phyloP scores from a whole-genome alignment of 2,888 invertebrate genomes.

The Pogonocherus hispidulus region DNA sequence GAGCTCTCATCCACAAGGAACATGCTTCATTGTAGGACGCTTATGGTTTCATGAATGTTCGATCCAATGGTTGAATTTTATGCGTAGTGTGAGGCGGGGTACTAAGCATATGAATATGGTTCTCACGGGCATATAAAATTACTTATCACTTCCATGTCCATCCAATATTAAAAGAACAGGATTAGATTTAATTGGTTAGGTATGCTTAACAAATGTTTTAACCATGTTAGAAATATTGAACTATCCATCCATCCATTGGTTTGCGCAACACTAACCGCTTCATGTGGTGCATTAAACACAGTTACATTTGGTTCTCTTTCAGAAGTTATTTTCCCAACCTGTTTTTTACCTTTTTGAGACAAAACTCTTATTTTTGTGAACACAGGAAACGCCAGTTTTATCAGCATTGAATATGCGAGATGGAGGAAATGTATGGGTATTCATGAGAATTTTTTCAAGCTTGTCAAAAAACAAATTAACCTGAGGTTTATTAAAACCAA shows the following conservation, averaged over 20 bases:
- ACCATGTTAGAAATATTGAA: background rate
- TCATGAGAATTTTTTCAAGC: too few species aligned
- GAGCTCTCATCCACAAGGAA: background rate
- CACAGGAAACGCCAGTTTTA: too few species aligned
- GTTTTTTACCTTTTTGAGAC: too few species aligned
- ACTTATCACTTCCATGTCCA: background rate
- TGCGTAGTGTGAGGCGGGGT: constrained; percentile 6
- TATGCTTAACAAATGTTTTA: background rate
- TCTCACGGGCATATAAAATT: background rate
- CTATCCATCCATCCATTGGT: constrained; percentile 2
- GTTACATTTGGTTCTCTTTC: background rate
- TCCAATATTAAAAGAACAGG: background rate
- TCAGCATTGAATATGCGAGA: background rate
- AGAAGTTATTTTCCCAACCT: background rate
- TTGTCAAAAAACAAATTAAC: background rate
- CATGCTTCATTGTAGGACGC: background rate
- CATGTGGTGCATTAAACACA: background rate
- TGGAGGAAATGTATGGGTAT: background rate
- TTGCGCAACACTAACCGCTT: background rate
- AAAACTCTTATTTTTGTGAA: too few species aligned
- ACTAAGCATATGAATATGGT: constrained; percentile 5
- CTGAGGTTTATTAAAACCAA: background rate
- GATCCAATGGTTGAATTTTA: background rate
- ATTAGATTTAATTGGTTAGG: background rate
- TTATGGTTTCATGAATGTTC: constrained; percentile 6